Conservation (phyloP, 2,113 vertebrate genomes). For the Caloenas nicobarica region DNA sequence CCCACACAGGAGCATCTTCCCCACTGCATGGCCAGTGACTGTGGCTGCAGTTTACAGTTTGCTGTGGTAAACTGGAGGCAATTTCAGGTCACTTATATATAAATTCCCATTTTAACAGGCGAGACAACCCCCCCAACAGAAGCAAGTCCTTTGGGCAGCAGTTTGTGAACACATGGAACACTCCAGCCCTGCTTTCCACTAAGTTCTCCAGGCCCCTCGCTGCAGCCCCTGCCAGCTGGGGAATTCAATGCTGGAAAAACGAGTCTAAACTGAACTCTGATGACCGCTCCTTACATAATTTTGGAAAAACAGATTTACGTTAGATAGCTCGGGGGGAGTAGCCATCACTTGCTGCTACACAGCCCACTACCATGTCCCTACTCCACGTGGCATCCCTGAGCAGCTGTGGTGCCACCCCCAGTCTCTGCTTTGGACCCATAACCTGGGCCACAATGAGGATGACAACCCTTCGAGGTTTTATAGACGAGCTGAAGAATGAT, state of each 20-base stretch:
- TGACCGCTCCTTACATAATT: background rate
- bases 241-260: background rate
- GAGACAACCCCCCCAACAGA: background rate
- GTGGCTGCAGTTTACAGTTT: background rate
- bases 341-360: background rate
- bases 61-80: fast-evolving
- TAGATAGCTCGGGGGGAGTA: background rate
- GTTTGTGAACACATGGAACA: background rate
- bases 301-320: background rate
- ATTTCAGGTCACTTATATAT: background rate
- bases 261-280: background rate
- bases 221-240: background rate
- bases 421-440: background rate
- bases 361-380: background rate
- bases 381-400: background rate
- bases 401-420: background rate
- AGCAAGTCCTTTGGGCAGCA: background rate
- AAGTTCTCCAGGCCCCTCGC: background rate
- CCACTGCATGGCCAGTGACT: background rate
- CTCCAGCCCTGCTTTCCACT: background rate
- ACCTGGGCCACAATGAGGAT: background rate
- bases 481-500: background rate
- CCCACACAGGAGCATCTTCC: background rate
- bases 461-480: background rate
- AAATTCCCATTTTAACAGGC: background rate